phyloP scores from a whole-genome alignment of 2,888 invertebrate genomes.

The Spodoptera picta region DNA sequence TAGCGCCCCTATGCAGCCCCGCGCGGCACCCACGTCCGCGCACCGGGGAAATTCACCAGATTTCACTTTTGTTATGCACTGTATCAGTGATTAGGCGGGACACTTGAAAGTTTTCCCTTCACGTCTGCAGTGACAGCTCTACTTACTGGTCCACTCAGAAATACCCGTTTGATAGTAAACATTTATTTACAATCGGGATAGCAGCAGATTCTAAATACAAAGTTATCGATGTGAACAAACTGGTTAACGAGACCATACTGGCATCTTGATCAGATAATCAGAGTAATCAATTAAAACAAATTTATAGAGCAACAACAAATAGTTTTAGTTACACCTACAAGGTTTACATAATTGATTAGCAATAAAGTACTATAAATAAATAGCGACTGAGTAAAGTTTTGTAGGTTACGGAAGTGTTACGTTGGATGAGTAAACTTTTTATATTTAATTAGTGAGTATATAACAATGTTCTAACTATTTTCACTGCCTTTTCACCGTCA shows the following conservation, averaged over 20 bases:
- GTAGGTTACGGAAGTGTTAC: slow-evolving; percentile 8
- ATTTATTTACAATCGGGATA: slow-evolving; percentile 23
- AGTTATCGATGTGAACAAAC: background rate
- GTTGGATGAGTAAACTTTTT: slow-evolving; percentile 20
- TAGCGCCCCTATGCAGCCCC: slow-evolving; percentile 77
- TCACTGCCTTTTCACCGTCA: slow-evolving; percentile 28
- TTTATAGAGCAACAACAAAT: background rate
- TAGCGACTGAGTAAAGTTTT: slow-evolving; percentile 1
- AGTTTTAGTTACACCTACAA: background rate
- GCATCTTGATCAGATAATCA: background rate
- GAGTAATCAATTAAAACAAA: background rate
- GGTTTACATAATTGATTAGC: slow-evolving; percentile 1
- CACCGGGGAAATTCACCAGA: slow-evolving; percentile 67
- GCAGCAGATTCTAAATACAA: background rate
- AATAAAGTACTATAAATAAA: background rate
- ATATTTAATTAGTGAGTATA: slow-evolving; percentile 35
- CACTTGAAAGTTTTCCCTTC: slow-evolving; percentile 46
- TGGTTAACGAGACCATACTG: background rate
- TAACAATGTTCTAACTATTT: slow-evolving; percentile 31
- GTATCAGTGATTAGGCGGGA: slow-evolving; percentile 46
- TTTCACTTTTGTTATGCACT: slow-evolving; percentile 81
- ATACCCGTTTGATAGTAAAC: slow-evolving; percentile 30
- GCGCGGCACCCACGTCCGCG: slow-evolving; percentile 41
- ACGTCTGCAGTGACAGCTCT: slow-evolving; percentile 24
- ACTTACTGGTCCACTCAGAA: slow-evolving; percentile 24